Evolutionary conservation across 2,797 vertebrate species (phyloP), one percentile per base, ranked within the genome.

Genomic region (Dryobates pubescens): DNA sequence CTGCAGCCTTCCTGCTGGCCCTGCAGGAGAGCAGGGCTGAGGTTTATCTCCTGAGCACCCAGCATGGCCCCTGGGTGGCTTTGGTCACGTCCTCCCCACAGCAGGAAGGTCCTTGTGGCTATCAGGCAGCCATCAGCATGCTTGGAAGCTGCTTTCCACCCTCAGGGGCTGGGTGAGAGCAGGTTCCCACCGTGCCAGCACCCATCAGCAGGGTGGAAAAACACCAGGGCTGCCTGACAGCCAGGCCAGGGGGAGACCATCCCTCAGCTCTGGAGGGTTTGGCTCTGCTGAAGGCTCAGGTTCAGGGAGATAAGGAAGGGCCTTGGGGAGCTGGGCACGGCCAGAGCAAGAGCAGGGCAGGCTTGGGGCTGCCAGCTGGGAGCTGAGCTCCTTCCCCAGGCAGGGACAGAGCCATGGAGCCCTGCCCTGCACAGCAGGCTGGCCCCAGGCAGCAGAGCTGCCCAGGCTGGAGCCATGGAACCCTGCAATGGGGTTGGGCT

Each of bases 1-100:
- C 62, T 8, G 19, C 6, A 18, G 16, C 71, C 78, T 93, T 92
- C 92, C 94, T 89, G 91, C 10, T 92, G 81, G 69, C 84, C 75
- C 82, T 1, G 67, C 6, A 57, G 91, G 92, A 84, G 92, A 63
- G 89, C 92, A 56, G 23, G 5, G 29, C 64, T 73, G 30, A 0
- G 64, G 36, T 29, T 93, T 95, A 90, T 95, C 91, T 92, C 68
- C 4, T 53, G 58, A 14, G 61, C 57, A 49, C 47, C 20, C 47
- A 49, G 47, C 47, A 49, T 45, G 85, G 85, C 92, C 86, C 11
- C 2, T 64, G 95, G 49, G 11, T 51, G 74, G 86, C 71, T 86
- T 65, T 74, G 88, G 2, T 82, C 93, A 45, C 0, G 3, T 51
- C 49, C 49, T 51, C 49, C 49, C 23, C 22, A 12, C 49, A 51